A percentile compares a stretch with the other conserved stretches of the same genome.
phyloP scores from a whole-genome alignment of 2,113 vertebrate species.

The Poicephalus gulielmi region DNA sequence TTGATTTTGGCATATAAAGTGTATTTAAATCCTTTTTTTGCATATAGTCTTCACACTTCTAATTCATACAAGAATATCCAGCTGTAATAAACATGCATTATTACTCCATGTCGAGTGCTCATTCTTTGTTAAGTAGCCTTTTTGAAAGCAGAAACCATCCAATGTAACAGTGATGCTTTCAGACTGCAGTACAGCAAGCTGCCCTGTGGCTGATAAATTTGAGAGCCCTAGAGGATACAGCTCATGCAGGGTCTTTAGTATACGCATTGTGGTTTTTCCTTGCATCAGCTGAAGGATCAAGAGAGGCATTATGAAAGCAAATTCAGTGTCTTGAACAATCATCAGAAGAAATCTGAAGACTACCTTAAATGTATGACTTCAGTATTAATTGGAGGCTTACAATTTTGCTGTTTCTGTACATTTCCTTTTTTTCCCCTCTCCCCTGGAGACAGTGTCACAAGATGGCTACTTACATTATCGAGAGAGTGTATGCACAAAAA shows the following conservation, averaged over 20 bases:
- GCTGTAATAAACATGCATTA: neutral
- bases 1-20: neutral
- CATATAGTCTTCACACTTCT: neutral
- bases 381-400: neutral
- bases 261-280: neutral
- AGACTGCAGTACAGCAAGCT: neutral
- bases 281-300: neutral
- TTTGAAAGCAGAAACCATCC: neutral
- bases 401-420: neutral
- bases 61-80: neutral
- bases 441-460: neutral
- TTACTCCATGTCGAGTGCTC: neutral
- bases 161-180: neutral
- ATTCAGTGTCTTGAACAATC: neutral
- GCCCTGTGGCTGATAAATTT: neutral
- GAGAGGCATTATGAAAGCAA: neutral
- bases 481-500: neutral
- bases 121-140: neutral
- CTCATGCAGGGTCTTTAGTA: neutral
- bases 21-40: neutral
- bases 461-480: neutral
- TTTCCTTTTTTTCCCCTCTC: neutral
- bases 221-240: neutral
- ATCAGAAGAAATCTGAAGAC: neutral
- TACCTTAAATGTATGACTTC: neutral